Evolutionary conservation across 1,140 invertebrate species (phyloP).

Genomic region (Latrodectus geometricus): DNA sequence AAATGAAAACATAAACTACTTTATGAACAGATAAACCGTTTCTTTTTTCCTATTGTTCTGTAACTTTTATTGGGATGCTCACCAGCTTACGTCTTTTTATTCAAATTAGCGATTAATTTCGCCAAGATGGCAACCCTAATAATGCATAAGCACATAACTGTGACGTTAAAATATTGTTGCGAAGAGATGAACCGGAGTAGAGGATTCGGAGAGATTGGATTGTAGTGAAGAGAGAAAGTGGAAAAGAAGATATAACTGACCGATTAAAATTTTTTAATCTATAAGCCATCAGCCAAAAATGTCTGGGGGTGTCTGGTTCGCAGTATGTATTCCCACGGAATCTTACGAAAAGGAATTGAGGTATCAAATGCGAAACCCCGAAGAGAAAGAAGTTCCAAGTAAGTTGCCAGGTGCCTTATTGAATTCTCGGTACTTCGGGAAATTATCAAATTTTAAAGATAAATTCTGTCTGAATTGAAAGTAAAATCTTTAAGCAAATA

Average conservation of each 20-base stretch:
- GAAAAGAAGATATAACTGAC: no score
- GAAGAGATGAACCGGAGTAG: neutral
- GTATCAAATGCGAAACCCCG: neutral
- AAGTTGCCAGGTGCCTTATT: neutral
- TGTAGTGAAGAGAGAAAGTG: neutral
- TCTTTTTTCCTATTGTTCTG: neutral
- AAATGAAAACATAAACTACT: neutral
- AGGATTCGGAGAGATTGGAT: neutral
- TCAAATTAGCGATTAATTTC: constrained; percentile 1
- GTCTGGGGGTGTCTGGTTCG: constrained; percentile 55
- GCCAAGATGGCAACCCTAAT: constrained; percentile 34
- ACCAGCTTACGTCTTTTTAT: neutral
- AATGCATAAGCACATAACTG: no score
- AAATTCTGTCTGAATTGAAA: no score
- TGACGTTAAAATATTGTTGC: no score
- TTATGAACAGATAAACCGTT: neutral
- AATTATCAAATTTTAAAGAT: no score
- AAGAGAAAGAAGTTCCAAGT: neutral
- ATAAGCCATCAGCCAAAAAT: constrained; percentile 1
- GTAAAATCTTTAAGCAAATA: no score
- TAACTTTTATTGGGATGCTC: neutral
- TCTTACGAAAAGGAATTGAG: constrained; percentile 19
- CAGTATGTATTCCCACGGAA: constrained; percentile 31
- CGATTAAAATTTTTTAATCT: no score
- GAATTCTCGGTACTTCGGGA: no score